Conservation (phyloP, 1,140 invertebrate genomes). For the Eriocheir sinensis region DNA sequence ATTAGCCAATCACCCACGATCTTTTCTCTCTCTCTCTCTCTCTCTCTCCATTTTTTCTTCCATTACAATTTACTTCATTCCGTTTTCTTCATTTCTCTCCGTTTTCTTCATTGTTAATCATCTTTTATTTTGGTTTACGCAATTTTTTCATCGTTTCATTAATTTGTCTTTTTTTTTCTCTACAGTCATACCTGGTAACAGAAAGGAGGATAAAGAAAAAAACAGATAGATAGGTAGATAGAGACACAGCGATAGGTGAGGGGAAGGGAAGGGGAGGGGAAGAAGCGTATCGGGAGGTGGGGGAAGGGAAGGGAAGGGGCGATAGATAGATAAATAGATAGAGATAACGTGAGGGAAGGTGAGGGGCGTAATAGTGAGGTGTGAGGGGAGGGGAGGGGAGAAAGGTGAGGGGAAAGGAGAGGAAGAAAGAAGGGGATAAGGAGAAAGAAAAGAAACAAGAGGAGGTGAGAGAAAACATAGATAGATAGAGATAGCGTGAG, state of each 20-base stretch:
- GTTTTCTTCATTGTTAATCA: slow-evolving; percentile 1
- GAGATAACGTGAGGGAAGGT: not conserved
- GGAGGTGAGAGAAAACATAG: not conserved
- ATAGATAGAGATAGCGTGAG: slow-evolving; percentile 45
- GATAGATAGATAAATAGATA: not conserved
- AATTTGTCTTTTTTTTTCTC: not conserved
- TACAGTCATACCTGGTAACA: not conserved
- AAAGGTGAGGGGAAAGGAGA: not conserved
- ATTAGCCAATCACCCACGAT: not conserved
- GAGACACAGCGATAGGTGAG: not conserved
- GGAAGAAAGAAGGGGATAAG: not conserved
- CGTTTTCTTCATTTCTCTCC: not conserved
- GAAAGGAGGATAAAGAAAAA: not conserved
- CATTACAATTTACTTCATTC: not conserved
- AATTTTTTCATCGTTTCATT: not conserved
- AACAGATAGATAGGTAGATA: not conserved
- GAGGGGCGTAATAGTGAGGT: not conserved
- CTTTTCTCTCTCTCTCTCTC: not conserved
- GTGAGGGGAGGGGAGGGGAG: not conserved
- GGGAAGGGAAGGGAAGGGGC: not conserved
- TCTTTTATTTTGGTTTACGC: not conserved
- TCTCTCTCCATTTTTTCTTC: not conserved
- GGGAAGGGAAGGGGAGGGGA: not conserved
- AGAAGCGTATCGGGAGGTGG: not conserved
- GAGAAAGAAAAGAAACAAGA: not conserved